Base-by-base conservation (phyloP, 2,797 vertebrate species). In the Diplodus puntazzo region DNA sequence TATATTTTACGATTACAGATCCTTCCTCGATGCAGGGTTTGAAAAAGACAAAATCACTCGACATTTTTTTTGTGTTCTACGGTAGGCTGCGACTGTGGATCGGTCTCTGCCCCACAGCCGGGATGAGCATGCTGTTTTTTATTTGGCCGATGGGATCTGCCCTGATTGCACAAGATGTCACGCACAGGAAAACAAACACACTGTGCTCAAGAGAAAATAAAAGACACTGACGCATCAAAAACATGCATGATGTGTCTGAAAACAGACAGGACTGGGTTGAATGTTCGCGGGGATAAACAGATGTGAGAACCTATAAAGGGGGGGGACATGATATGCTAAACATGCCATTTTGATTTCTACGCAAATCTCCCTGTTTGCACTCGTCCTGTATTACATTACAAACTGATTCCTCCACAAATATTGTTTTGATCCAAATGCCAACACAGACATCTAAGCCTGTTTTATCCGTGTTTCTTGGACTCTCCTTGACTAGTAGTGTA, bases 101-200 rank as follows among this genome's bases (percentile, higher is more conserved):
- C 77, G 39, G 16, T 78, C 55, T 48, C 34, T 73, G 45, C 62
- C 66, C 39, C 34, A 12, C 54, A 77, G 65, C 11, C 34, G 3
- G 0, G 2, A 45, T 61, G 34, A 79, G 50, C 45, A 7, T 30
- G 23, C 30, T 75, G 75, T 48, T 80, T 78, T 73, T 70, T 60
- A 68, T 75, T 88, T 65, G 6, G 66, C 61, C 61, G 62, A 30
- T 68, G 58, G 67, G 63, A 81, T 69, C 61, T 23, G 20, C 21
- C 61, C 11, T 62, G 67, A 73, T 89, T 82, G 82, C 80, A 75
- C 73, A 88, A 82, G 65, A 85, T 70, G 64, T 69, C 18, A 58
- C 23, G 12, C 34, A 53, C 48, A 39, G 25, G 17, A 75, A 68
- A 58, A 68, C 25, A 18, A 4, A 42, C 52, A 46, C 2, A 58